Conservation (phyloP, 1,140 invertebrate genomes). For the Zaprionus ghesquierei region DNA sequence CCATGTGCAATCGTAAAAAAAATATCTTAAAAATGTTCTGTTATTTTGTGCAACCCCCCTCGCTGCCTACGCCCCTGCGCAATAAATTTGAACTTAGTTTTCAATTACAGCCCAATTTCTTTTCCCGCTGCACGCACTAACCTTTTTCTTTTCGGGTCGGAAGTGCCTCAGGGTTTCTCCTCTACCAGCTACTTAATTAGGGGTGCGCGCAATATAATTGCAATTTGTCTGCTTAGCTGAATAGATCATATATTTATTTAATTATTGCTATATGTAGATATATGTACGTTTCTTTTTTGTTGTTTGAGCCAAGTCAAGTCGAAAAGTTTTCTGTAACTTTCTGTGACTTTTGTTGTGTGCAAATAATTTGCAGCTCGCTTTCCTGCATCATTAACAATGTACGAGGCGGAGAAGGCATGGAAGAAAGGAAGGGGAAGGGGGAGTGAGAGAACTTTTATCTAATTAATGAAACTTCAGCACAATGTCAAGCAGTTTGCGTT, state of each 20-base stretch:
- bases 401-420: background rate
- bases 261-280: background rate
- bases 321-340: slow-evolving; percentile 44
- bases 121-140: slow-evolving; percentile 2
- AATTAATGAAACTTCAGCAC: slow-evolving; percentile 82
- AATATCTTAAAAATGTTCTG: too few relatives aligned
- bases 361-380: slow-evolving; percentile 81
- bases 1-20: too few relatives aligned
- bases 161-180: slow-evolving; percentile 16
- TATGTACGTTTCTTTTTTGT: slow-evolving; percentile 9
- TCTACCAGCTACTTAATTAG: slow-evolving; percentile 29
- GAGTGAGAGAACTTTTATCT: slow-evolving; percentile 73
- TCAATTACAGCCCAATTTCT: slow-evolving; percentile 31
- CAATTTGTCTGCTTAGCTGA: background rate
- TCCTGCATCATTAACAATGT: slow-evolving; percentile 75
- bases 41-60: background rate
- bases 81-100: slow-evolving; percentile 29
- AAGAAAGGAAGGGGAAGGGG: background rate
- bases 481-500: slow-evolving; percentile 54
- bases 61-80: background rate
- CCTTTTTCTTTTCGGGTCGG: slow-evolving; percentile 33
- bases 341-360: slow-evolving; percentile 74
- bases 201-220: slow-evolving; percentile 12
- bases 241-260: slow-evolving; percentile 5
- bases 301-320: slow-evolving; percentile 25